These are phyloP conservation scores for Crossaster papposus DNA, from an alignment of 53 echinoderm and acorn worm species.

Conservation along the genomic window DNA sequence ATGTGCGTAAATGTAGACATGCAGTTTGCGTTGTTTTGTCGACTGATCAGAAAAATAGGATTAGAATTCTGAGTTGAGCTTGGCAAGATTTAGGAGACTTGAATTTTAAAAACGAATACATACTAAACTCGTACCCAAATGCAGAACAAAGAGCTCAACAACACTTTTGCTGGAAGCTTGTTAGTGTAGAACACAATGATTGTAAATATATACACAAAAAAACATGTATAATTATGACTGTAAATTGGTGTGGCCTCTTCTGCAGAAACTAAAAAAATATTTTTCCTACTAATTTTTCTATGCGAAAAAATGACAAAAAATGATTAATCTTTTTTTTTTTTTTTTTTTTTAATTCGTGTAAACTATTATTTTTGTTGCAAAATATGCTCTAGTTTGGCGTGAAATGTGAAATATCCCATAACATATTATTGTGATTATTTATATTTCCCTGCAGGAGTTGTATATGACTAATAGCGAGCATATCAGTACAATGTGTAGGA, in stretches of 20 bases:
- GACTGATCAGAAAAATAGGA: not conserved
- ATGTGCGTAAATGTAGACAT: constrained; percentile 7
- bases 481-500: constrained; percentile 6
- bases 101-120: not conserved
- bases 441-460: constrained; percentile 7
- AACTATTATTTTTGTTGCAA: not conserved
- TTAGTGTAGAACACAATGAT: constrained; percentile 15
- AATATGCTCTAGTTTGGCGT: not conserved
- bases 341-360: not conserved
- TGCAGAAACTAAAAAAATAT: constrained; percentile 43
- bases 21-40: not conserved
- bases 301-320: constrained; percentile 39
- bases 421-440: not conserved
- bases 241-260: constrained; percentile 50
- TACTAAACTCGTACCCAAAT: not conserved
- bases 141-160: not conserved
- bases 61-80: not conserved
- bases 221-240: constrained; percentile 47
- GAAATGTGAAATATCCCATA: not conserved
- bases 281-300: constrained; percentile 67
- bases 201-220: constrained; percentile 46
- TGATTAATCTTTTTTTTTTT: too few species aligned
- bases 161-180: not conserved
- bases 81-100: constrained; percentile 23
- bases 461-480: constrained; percentile 34